Percentiles rank a stretch among this genome's conserved stretches.
phyloP scores from a whole-genome alignment of 2,797 vertebrate species.

The Rhynchonycteris naso region DNA sequence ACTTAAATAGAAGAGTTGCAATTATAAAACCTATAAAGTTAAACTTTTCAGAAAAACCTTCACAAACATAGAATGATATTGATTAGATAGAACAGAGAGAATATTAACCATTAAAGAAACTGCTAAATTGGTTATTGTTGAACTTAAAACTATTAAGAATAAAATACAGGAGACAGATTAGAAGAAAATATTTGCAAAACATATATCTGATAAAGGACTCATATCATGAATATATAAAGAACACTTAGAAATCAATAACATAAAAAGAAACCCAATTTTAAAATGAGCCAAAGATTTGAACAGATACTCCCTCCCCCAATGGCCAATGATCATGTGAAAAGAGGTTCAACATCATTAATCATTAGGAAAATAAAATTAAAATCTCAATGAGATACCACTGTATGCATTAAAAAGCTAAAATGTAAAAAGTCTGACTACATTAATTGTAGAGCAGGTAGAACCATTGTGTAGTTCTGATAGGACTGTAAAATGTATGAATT shows the following conservation, averaged over 20 bases:
- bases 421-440: not conserved
- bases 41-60: not conserved
- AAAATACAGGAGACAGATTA: not conserved
- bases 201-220: not conserved
- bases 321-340: not conserved
- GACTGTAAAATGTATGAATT: not conserved
- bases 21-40: not conserved
- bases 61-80: not conserved
- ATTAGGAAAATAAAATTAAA: constrained; percentile 1
- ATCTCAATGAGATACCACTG: not conserved
- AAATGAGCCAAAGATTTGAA: not conserved
- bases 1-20: not conserved
- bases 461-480: not conserved
- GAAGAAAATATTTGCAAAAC: not conserved
- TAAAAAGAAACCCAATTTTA: not conserved
- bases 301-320: rapidly evolving
- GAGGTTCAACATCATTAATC: not conserved
- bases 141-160: not conserved
- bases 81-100: not conserved
- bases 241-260: not conserved
- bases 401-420: not conserved
- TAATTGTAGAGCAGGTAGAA: not conserved
- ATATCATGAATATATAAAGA: not conserved
- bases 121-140: not conserved
- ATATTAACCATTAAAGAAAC: not conserved